Conservation (phyloP, 1,140 invertebrate genomes). For the Zaprionus inermis region DNA sequence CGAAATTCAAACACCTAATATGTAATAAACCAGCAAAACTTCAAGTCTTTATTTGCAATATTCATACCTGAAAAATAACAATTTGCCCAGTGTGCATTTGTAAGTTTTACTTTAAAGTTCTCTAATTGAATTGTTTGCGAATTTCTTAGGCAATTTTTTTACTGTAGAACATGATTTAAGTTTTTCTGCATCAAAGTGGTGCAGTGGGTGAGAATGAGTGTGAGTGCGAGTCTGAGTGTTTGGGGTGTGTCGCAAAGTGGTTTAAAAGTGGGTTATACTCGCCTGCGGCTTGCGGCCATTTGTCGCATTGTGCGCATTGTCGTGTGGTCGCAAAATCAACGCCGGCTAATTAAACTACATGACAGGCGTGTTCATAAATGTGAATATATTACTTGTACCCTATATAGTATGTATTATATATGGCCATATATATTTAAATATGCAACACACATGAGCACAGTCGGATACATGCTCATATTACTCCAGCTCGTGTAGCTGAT, state of each 20-base stretch:
- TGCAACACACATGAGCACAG: constrained; percentile 3
- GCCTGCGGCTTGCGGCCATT: constrained; percentile 44
- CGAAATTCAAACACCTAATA: no score
- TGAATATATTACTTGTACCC: constrained; percentile 35
- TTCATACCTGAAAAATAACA: no score
- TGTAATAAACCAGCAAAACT: no score
- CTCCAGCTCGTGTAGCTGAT: constrained; percentile 25
- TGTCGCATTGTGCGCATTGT: constrained; percentile 39
- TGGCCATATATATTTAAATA: constrained; percentile 6
- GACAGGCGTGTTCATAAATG: constrained; percentile 49
- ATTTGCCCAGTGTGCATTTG: no score
- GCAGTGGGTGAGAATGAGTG: neutral
- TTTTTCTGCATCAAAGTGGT: constrained; percentile 12
- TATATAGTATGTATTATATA: neutral
- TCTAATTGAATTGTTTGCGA: neutral
- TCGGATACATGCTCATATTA: constrained; percentile 15
- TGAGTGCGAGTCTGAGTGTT: neutral
- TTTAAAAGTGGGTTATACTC: constrained; percentile 38
- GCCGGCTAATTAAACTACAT: constrained; percentile 52
- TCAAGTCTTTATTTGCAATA: no score
- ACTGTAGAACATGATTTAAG: neutral
- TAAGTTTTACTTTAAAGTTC: no score
- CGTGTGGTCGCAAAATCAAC: constrained; percentile 51
- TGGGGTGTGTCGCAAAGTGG: constrained; percentile 15
- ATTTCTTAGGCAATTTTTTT: neutral